A percentile compares a stretch with the other conserved stretches of the same genome.
These are phyloP conservation scores for Rhinichthys osculus DNA, from an alignment of 2,797 vertebrate species.

Conservation along the genomic window DNA sequence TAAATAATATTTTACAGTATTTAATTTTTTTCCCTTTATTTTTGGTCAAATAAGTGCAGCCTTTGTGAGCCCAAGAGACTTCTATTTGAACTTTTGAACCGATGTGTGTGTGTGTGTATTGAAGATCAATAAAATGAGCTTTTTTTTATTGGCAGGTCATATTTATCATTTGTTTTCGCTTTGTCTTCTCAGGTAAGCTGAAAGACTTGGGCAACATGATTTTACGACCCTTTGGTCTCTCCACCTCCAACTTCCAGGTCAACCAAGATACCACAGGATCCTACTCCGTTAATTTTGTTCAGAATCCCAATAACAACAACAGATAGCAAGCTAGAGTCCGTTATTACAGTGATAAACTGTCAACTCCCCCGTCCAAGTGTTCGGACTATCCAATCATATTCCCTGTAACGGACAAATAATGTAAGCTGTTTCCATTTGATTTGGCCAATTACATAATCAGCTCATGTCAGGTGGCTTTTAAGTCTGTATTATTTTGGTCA, in stretches of 20 bases:
- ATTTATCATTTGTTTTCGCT: not conserved
- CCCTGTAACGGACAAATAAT: not conserved
- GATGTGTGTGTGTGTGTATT: not conserved
- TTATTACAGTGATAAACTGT: not conserved
- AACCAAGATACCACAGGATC: constrained; percentile 92
- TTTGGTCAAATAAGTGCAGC: not conserved
- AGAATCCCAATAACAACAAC: constrained; percentile 87
- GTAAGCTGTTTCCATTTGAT: constrained; percentile 6
- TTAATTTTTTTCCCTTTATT: not conserved
- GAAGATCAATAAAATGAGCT: not conserved
- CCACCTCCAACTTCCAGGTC: constrained; percentile 96
- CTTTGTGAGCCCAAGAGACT: not conserved
- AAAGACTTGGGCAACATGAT: constrained; percentile 97
- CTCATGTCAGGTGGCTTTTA: not conserved
- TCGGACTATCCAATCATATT: not conserved
- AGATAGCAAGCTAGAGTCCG: constrained; percentile 56
- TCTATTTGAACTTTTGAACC: not conserved
- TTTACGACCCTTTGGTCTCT: constrained; percentile 94
- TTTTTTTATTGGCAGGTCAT: not conserved
- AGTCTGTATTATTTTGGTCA: not conserved
- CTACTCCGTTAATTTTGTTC: constrained; percentile 95
- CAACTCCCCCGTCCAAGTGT: not conserved
- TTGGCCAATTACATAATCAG: constrained; percentile 29
- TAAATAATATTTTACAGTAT: not conserved
- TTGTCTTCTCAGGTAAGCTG: constrained; percentile 84